Conservation (phyloP, 2,888 invertebrate genomes). For the Oxyscelio sp. region DNA sequence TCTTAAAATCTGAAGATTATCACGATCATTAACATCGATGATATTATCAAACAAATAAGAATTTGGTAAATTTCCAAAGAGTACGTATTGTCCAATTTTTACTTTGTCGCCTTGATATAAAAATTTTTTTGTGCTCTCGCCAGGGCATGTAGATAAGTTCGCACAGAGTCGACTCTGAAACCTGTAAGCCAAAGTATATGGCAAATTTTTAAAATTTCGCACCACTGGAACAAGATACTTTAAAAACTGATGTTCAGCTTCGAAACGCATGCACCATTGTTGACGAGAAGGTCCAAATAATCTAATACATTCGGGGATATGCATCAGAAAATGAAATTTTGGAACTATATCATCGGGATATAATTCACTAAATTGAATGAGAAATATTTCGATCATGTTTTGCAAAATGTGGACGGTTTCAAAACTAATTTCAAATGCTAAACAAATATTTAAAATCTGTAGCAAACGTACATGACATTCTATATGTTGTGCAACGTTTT, state of each 20-base stretch:
- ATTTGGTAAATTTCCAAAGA: constrained; percentile 20
- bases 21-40: not conserved
- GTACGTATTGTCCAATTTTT: constrained; percentile 36
- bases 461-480: constrained; percentile 1
- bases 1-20: not conserved
- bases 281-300: constrained; percentile 70
- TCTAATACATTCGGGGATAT: constrained; percentile 70
- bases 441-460: constrained; percentile 37
- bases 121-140: constrained; percentile 29
- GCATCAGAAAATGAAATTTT: constrained; percentile 73
- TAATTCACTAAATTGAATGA: constrained; percentile 12
- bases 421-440: constrained; percentile 8
- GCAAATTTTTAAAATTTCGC: constrained; percentile 65
- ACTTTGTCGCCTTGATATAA: constrained; percentile 59
- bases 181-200: constrained; percentile 55
- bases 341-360: constrained; percentile 55
- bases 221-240: constrained; percentile 67
- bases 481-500: not conserved
- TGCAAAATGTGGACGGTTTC: constrained; percentile 2
- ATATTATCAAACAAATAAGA: not conserved
- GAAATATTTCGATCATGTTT: constrained; percentile 3
- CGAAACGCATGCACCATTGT: constrained; percentile 69
- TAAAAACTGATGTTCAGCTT: constrained; percentile 64
- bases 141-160: constrained; percentile 26
- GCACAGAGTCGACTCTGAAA: constrained; percentile 53